These are phyloP conservation scores for Tortrix viridana DNA, from an alignment of 2,888 invertebrate species.

Conservation along the genomic window DNA sequence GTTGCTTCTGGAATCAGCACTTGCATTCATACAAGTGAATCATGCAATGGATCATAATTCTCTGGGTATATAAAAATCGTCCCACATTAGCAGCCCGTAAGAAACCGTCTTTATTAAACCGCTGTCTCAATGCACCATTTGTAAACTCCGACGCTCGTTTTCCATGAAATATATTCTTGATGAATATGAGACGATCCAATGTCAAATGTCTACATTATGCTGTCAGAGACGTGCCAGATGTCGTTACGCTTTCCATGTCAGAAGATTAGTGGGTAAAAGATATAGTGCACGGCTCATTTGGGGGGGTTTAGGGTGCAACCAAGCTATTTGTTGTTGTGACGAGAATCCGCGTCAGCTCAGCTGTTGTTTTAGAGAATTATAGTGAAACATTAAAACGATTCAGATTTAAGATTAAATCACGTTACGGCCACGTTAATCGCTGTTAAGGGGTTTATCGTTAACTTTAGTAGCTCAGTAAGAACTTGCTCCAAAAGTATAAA, in stretches of 20 bases:
- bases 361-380: conserved; percentile 10
- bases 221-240: conserved; percentile 55
- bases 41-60: not conserved
- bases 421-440: conserved; percentile 21
- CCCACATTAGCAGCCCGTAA: conserved; percentile 11
- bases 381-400: not conserved
- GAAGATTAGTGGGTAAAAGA: conserved; percentile 43
- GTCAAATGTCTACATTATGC: conserved; percentile 52
- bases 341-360: conserved; percentile 11
- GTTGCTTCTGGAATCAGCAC: not conserved
- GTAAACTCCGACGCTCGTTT: conserved; percentile 24
- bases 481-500: too few species aligned
- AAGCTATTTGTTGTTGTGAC: conserved; percentile 5
- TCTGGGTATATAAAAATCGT: not conserved
- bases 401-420: conserved; percentile 15
- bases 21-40: conserved; percentile 4
- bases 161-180: conserved; percentile 44
- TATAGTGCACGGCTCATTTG: conserved; percentile 34
- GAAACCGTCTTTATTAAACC: conserved; percentile 9
- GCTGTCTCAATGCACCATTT: conserved; percentile 20
- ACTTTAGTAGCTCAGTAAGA: not conserved
- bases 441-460: conserved; percentile 11
- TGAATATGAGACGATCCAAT: conserved; percentile 43
- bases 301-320: conserved; percentile 4
- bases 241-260: conserved; percentile 47